Base-by-base conservation (phyloP, 2,113 vertebrate genomes). In the Argyrosomus japonicus region DNA sequence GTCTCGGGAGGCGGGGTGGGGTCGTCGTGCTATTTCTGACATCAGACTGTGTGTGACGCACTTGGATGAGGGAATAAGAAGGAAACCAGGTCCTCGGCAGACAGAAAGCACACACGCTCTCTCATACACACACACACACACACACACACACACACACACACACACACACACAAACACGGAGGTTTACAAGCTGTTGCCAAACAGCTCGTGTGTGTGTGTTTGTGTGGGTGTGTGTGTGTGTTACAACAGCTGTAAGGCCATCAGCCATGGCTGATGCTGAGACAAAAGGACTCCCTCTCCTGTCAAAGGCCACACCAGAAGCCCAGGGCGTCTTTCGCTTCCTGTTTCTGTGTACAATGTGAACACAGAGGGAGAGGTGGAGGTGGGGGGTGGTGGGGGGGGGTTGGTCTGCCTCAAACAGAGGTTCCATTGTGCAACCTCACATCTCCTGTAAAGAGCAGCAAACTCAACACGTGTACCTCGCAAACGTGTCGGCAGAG, bases 321-420 rank as follows among this genome's bases (percentile, higher is more conserved):
- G 79, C 70, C 68, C 77, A 54, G 77, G 61, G 77, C 51, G 60
- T 77, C 67, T 81, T 79, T 72, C 60, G 53, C 75, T 90, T 94
- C 91, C 92, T 85, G 84, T 87, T 88, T 92, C 84, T 88, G 75
- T 83, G 69, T 80, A 82, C 70, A 77, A 77, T 75, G 45, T 83
- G 71, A 73, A 65, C 62, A 71, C 83, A 81, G 74, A 53, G 75
- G 21, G 13, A 13, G 45, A 40, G 56, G 43, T 54, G 7, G 56
- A 7, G 14, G 58, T n/a, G n/a, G n/a, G n/a, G n/a, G n/a, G n/a
- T n/a, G 4, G 43, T 14, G 50, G 63, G 6, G 74, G 58, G 48
- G 56, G 27, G n/a, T n/a, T n/a, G n/a, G n/a, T n/a, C n/a, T n/a
- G n/a, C n/a, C 63, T 75, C 57, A 57, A 71, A 89, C 89, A 89